Base-by-base conservation (phyloP, 2,797 vertebrate species). In the Linurgus olivaceus region DNA sequence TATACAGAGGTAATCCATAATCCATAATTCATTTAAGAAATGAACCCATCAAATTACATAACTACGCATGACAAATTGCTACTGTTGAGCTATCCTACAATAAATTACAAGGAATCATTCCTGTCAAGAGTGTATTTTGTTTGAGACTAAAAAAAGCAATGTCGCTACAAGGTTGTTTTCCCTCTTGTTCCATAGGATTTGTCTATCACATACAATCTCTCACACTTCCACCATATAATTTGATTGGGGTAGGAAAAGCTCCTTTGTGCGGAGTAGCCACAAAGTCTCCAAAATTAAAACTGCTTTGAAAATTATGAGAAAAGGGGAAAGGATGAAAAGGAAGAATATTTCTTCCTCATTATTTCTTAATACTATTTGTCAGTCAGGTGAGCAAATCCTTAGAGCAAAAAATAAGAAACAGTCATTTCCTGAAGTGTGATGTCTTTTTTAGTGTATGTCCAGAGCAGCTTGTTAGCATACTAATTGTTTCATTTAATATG, bases 1-100 rank as follows among this genome's bases (percentile, higher is more conserved):
- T 96, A 96, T 94, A 96, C 96, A 96, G 94, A 94, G 79, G 95
- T 97, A 96, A 97, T 97, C 95, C 94, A 95, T 96, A 96, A 97
- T 97, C 96, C 95, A 96, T 97, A 97, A 97, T 96, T 97, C 94
- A 94, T 92, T 97, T 90, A 94, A 95, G 83, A 97, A 96, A 96
- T 85, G 91, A 97, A 90, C 93, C 93, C 88, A 95, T 96, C 96
- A 92, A 94, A 95, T 97, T 95, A 90, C 91, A 97, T 97, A 96
- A 97, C 89, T 93, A 85, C 7, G 20, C 66, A 90, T 89, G 96
- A 96, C 67, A 97, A 97, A 97, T 91, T 94, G 89, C 91, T 94
- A 80, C 92, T 91, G 89, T 95, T 84, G 78, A 86, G 55, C 67
- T 94, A 88, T 86, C 78, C 79, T 72, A 91, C 70, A 81, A 95